Conservation (phyloP, 2,888 invertebrate genomes). For the Andricus curvator region DNA sequence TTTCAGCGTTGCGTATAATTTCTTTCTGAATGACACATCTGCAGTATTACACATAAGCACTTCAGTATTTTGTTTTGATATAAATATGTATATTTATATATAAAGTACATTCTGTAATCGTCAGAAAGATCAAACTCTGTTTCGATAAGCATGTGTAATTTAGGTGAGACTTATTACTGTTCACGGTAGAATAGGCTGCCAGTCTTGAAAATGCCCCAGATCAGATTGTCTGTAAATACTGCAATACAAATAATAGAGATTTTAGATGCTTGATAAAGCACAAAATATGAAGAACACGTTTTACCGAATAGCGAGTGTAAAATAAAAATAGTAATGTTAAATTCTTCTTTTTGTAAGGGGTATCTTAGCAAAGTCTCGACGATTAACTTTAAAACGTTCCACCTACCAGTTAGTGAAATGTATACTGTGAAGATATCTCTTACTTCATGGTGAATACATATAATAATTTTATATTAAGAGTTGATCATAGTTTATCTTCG, state of each 20-base stretch:
- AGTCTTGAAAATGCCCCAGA: not conserved
- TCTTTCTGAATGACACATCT: not conserved
- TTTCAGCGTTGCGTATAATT: not conserved
- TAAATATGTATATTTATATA: not conserved
- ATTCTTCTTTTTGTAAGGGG: not conserved
- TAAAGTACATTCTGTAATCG: not conserved
- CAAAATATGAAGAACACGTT: not conserved
- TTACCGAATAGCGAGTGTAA: not conserved
- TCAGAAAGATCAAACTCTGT: not conserved
- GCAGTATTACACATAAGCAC: not conserved
- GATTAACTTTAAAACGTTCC: constrained; percentile 8
- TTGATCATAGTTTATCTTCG: not conserved
- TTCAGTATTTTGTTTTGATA: not conserved
- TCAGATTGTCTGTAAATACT: constrained; percentile 1
- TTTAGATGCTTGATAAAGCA: not conserved
- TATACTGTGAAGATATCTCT: too few relatives aligned
- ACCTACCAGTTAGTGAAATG: not conserved
- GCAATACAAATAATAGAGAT: too few relatives aligned
- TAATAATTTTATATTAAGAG: not conserved
- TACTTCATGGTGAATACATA: not conserved
- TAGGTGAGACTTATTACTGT: not conserved
- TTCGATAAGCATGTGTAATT: not conserved
- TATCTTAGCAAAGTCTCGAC: not conserved
- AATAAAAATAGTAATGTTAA: not conserved
- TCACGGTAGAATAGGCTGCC: not conserved